These are phyloP conservation scores for Eucera pruinosa DNA, from an alignment of 2,888 invertebrate genomes.

Conservation along the genomic window DNA sequence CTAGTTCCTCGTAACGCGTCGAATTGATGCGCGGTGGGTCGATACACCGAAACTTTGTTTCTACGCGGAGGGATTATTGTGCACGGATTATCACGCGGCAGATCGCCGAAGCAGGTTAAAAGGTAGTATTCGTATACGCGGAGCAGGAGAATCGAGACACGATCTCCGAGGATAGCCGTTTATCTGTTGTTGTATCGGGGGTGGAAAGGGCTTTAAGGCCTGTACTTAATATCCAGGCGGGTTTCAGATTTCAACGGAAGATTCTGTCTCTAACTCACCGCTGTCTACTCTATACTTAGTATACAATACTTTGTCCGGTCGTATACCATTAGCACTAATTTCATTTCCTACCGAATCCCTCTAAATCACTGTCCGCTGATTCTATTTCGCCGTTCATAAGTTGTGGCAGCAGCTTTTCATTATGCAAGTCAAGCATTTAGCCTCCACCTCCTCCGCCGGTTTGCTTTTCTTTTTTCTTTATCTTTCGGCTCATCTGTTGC, in stretches of 20 bases:
- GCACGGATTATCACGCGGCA: constrained; percentile 8
- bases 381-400: constrained; percentile 11
- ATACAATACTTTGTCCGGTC: constrained; percentile 47
- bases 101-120: neutral
- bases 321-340: constrained; percentile 23
- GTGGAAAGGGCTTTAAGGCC: constrained; percentile 8
- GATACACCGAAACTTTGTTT: no score
- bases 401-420: constrained; percentile 4
- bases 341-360: constrained; percentile 30
- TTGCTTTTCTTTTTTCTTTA: neutral
- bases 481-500: constrained; percentile 10
- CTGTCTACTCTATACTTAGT: constrained; percentile 22
- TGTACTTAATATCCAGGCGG: constrained; percentile 28
- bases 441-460: no score
- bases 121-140: neutral
- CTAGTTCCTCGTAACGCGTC: no score
- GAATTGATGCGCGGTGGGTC: no score
- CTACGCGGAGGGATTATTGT: neutral
- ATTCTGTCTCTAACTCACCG: constrained; percentile 8
- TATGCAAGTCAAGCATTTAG: no score
- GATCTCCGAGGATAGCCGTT: constrained; percentile 24
- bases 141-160: neutral
- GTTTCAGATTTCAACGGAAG: constrained; percentile 44
- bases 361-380: constrained; percentile 25
- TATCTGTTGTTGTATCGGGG: constrained; percentile 38